Conservation (phyloP, 2,113 vertebrate species). For the Hydrolagus affinis region DNA sequence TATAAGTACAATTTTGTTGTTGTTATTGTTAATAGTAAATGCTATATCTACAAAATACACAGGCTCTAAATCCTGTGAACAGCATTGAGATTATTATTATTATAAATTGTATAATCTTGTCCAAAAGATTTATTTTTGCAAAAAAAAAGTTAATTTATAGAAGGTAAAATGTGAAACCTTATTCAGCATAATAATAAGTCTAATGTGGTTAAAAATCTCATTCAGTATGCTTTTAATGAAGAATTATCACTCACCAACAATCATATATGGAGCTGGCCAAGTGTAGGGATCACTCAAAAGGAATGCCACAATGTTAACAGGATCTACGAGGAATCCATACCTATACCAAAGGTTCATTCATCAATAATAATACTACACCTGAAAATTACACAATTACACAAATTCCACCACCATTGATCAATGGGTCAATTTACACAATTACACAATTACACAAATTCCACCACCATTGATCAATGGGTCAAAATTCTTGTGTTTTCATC, state of each 20-base stretch:
- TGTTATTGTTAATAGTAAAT: no score
- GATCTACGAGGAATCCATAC: constrained; percentile 45
- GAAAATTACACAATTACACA: background rate
- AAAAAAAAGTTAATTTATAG: background rate
- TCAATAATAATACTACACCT: background rate
- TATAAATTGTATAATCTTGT: background rate
- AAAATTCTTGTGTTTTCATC: no score
- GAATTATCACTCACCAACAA: constrained; percentile 35
- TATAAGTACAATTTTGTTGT: no score
- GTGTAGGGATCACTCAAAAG: constrained; percentile 42
- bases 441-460: background rate
- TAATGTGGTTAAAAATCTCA: background rate
- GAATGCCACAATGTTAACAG: constrained; percentile 48
- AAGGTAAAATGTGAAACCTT: background rate
- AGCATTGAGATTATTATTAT: background rate
- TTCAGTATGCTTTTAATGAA: background rate
- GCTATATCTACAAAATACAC: no score
- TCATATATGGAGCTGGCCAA: constrained; percentile 42
- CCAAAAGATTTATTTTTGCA: background rate
- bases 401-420: no score
- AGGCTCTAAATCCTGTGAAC: no score
- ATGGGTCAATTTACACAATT: background rate
- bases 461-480: no score
- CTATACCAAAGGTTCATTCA: constrained; percentile 32
- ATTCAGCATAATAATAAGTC: background rate